Conservation (phyloP, 2,797 vertebrate species). For the Orientallactaga sibirica region DNA sequence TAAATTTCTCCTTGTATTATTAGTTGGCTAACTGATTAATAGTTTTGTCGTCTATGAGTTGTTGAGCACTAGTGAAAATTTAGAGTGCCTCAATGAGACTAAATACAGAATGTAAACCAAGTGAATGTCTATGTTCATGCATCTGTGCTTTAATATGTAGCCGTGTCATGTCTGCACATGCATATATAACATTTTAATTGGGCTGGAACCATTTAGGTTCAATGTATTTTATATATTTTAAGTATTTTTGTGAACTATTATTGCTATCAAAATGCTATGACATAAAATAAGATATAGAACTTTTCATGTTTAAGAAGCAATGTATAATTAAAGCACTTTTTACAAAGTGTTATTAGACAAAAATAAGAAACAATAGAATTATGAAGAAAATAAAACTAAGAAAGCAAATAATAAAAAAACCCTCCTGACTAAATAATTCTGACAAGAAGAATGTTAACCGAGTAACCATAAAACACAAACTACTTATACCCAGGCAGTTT, state of each 20-base stretch:
- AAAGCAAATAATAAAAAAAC: constrained; percentile 10
- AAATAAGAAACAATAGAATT: constrained; percentile 42
- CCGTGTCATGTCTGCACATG: background rate
- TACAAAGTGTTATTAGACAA: constrained; percentile 42
- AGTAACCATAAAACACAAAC: background rate
- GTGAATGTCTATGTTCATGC: background rate
- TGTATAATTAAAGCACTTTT: constrained; percentile 35
- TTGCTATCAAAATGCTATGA: background rate
- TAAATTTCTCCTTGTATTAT: constrained; percentile 12
- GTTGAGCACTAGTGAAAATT: constrained; percentile 20
- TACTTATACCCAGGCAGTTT: background rate
- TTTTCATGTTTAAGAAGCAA: background rate
- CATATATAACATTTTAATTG: background rate
- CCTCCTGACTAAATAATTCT: constrained; percentile 8
- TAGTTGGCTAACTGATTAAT: constrained; percentile 63
- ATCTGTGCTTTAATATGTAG: background rate
- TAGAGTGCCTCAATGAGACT: background rate
- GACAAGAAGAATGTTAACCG: constrained; percentile 4
- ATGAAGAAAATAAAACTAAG: background rate
- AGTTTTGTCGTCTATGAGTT: constrained; percentile 26
- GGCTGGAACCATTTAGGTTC: background rate
- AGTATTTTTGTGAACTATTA: constrained; percentile 45
- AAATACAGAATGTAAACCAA: background rate
- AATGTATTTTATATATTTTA: constrained; percentile 48
- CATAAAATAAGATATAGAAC: constrained; percentile 45